Percentiles rank a stretch among this genome's conserved stretches.
Conservation (phyloP, 2,797 vertebrate genomes). For the Stomatorhinus walkeri region DNA sequence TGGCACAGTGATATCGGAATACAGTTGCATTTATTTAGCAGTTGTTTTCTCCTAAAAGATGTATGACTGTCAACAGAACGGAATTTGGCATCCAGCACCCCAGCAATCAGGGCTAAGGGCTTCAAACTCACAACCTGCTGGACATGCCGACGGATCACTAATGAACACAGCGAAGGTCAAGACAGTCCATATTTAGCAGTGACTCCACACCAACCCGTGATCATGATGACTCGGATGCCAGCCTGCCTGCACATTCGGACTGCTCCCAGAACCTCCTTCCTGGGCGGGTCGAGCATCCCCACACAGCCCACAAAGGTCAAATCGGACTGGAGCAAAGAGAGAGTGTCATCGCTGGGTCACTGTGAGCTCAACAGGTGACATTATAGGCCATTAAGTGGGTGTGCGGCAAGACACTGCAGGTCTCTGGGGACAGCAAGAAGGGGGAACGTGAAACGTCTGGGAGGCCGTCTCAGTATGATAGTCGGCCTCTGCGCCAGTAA, state of each 20-base stretch:
- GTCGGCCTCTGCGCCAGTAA: neutral
- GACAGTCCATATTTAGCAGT: neutral
- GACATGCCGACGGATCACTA: neutral
- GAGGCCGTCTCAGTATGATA: neutral
- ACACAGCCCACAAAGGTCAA: constrained; percentile 70
- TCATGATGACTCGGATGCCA: constrained; percentile 72
- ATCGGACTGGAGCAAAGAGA: constrained; percentile 51
- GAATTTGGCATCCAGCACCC: neutral
- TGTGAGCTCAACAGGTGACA: neutral
- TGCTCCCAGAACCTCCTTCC: constrained; percentile 62
- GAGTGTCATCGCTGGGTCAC: neutral
- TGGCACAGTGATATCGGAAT: neutral
- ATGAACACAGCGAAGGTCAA: neutral
- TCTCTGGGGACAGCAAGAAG: neutral
- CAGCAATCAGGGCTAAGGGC: neutral
- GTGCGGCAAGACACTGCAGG: neutral
- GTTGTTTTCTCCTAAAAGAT: neutral
- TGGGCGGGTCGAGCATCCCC: constrained; percentile 69
- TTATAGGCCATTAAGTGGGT: neutral
- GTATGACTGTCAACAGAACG: neutral
- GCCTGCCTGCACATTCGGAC: constrained; percentile 70
- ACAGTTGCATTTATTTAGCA: neutral
- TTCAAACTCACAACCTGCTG: neutral
- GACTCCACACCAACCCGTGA: constrained; percentile 53
- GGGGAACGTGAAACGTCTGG: neutral